Base-by-base conservation (phyloP, 2,797 vertebrate species). In the Nannoperca australis region DNA sequence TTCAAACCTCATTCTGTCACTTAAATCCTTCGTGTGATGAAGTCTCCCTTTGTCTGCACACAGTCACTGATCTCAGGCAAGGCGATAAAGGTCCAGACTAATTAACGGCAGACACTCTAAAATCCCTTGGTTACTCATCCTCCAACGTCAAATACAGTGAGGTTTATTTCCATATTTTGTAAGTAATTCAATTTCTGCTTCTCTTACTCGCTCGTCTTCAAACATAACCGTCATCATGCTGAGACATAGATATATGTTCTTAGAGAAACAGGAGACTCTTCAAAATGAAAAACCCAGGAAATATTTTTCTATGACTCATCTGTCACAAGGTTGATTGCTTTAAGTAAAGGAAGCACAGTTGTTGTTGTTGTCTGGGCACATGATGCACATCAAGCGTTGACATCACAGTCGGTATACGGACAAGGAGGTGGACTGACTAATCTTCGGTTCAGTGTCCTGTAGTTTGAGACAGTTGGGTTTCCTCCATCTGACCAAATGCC, bases 1-100 rank as follows among this genome's bases (percentile, higher is more conserved):
- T 71, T 75, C 56, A 85, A 90, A 79, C 78, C 80, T 85, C 77
- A 86, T 87, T 91, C 83, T 89, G 83, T 88, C 83, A 87, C 87
- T 86, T 83, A 78, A 81, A 77, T 84, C 80, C 44, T 49, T 54
- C 40, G 3, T 74, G 49, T 70, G 56, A 76, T 75, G 59, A 86
- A 78, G 75, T 75, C 75, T 79, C 66, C 27, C 53, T 85, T 88
- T 86, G 70, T 85, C 32, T 83, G 62, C 62, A 20, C 65, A 20
- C 76, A 65, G 72, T 70, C 73, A 79, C 73, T 34, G 84, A 84
- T 84, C 78, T 79, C 75, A 79, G 68, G 30, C 55, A 55, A 79
- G 51, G 69, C 13, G 34, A 70, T 72, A 77, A 81, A 85, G 73
- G 63, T 78, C 51, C 58, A 65, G 27, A 77, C 53, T 89, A 82